phyloP scores from a whole-genome alignment of 2,113 vertebrate genomes.

The Ceyx cyanopectus region DNA sequence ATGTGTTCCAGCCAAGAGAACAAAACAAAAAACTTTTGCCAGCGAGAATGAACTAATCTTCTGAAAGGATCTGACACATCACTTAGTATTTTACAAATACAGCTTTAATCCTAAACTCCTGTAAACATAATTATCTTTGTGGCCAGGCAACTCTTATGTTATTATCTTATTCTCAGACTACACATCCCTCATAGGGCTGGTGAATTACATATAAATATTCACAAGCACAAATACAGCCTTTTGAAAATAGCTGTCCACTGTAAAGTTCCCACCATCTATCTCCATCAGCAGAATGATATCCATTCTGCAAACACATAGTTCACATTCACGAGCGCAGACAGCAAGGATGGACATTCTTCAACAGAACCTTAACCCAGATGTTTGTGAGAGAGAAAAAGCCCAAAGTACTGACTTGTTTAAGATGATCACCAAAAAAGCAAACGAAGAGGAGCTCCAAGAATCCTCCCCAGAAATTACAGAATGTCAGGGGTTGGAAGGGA shows the following conservation, averaged over 20 bases:
- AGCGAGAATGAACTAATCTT: not conserved
- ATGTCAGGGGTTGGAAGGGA: too few relatives aligned
- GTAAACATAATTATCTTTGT: not conserved
- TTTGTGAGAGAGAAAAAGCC: not conserved
- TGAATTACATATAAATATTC: not conserved
- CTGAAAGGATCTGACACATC: not conserved
- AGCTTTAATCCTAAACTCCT: not conserved
- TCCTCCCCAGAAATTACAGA: not conserved
- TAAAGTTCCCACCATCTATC: not conserved
- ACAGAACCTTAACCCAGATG: not conserved
- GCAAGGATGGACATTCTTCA: not conserved
- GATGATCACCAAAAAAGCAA: not conserved
- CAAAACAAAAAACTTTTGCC: not conserved
- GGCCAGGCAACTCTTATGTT: not conserved
- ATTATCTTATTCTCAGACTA: not conserved
- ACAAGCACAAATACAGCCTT: not conserved
- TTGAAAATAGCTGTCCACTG: not conserved
- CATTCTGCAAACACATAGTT: not conserved
- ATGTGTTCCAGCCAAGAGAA: not conserved
- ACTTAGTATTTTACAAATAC: not conserved
- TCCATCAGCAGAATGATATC: rapidly evolving
- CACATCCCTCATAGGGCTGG: not conserved
- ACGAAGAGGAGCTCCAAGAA: not conserved
- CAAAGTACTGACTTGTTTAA: not conserved
- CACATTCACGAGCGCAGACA: not conserved